Evolutionary conservation across 2,113 vertebrate species (phyloP).

Genomic region (Strix uralensis): DNA sequence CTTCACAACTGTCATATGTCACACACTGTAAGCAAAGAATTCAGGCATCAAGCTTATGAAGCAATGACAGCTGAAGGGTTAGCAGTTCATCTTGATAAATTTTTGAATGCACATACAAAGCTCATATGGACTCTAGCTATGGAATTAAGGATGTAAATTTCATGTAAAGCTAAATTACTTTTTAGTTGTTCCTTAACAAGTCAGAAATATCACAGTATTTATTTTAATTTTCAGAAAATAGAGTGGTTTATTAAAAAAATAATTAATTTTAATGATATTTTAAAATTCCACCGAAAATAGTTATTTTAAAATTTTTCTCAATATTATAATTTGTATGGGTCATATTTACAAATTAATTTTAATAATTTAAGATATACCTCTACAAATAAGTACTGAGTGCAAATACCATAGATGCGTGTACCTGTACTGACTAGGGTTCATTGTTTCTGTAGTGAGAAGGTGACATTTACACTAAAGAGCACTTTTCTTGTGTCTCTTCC

Average conservation of each 20-base stretch:
- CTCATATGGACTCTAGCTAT: not conserved
- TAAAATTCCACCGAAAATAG: not conserved
- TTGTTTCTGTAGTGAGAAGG: not conserved
- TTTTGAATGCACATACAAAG: not conserved
- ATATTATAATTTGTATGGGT: not conserved
- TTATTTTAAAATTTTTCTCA: not conserved
- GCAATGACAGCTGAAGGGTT: not conserved
- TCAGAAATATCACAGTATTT: not conserved
- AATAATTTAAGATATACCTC: not conserved
- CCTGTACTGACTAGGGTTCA: not conserved
- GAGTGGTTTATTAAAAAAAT: not conserved
- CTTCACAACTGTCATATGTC: not conserved
- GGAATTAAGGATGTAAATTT: not conserved
- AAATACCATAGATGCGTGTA: fast-evolving
- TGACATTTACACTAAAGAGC: not conserved
- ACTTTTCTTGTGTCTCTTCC: not conserved
- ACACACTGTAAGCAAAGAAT: not conserved
- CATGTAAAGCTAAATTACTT: not conserved
- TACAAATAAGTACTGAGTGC: not conserved
- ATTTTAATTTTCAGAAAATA: not conserved
- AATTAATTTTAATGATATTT: not conserved
- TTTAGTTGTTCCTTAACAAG: not conserved
- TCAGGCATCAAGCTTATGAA: not conserved
- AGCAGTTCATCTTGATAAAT: not conserved
- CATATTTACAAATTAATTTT: not conserved